phyloP scores from a whole-genome alignment of 2,888 invertebrate species.

The Clitarchus hookeri region DNA sequence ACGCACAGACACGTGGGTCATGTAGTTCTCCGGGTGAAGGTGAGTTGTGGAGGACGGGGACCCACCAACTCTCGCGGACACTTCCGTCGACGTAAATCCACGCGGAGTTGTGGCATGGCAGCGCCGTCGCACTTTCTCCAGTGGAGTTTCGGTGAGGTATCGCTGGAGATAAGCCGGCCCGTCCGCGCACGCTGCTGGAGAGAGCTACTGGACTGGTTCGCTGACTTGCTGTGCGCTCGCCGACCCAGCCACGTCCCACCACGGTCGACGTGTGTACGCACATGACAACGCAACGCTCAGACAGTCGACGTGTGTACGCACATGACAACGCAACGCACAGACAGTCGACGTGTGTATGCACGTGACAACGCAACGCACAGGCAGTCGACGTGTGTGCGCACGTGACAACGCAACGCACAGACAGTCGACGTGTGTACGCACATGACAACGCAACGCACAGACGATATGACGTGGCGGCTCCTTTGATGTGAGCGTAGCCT shows the following conservation, averaged over 20 bases:
- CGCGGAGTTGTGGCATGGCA: neutral
- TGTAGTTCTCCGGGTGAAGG: too few relatives aligned
- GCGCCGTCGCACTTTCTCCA: neutral
- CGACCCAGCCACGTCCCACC: neutral
- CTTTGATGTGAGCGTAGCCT: too few relatives aligned
- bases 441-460: too few relatives aligned
- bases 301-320: neutral
- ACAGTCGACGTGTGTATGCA: neutral
- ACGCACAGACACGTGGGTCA: too few relatives aligned
- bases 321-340: neutral
- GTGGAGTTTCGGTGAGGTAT: neutral
- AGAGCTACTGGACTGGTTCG: neutral
- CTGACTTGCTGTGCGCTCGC: neutral
- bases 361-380: too few relatives aligned
- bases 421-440: too few relatives aligned
- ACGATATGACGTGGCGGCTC: too few relatives aligned
- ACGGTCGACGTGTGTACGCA: neutral
- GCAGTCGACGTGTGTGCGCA: too few relatives aligned
- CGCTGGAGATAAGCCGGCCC: neutral
- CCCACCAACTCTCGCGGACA: neutral
- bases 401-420: too few relatives aligned
- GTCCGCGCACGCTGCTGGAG: neutral
- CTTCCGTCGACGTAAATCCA: neutral
- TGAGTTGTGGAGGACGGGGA: neutral
- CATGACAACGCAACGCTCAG: neutral